A percentile compares a stretch with the other conserved stretches of the same genome.
phyloP scores from a whole-genome alignment of 2,113 vertebrate species.

The Grammomys dolichurus region DNA sequence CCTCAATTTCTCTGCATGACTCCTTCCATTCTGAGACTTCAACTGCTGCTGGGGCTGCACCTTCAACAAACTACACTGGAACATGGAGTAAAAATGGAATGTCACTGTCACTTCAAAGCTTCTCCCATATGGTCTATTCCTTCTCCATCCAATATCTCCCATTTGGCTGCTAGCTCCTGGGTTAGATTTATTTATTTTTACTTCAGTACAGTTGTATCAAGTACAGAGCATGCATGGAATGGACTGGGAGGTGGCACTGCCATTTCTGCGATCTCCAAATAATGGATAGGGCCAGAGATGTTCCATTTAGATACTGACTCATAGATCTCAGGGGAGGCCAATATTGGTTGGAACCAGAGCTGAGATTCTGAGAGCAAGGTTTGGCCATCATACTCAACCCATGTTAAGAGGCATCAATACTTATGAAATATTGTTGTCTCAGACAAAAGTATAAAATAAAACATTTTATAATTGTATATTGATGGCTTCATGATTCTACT shows the following conservation, averaged over 20 bases:
- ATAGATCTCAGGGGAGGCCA: background rate
- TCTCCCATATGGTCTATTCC: background rate
- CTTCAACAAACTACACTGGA: background rate
- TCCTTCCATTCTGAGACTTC: background rate
- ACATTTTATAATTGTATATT: background rate
- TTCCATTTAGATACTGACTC: background rate
- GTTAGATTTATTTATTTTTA: background rate
- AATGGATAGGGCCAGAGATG: background rate
- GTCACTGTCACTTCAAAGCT: background rate
- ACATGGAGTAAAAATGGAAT: background rate
- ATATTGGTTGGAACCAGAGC: background rate
- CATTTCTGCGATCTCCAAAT: background rate
- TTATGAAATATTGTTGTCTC: background rate
- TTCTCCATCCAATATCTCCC: background rate
- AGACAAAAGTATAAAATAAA: background rate
- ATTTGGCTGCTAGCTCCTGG: background rate
- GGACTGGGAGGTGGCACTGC: too few species aligned
- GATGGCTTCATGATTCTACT: background rate
- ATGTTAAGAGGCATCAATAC: background rate
- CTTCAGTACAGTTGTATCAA: background rate
- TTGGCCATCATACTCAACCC: background rate
- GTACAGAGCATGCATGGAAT: background rate
- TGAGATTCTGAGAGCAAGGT: background rate
- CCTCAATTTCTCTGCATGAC: background rate
- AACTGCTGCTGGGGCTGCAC: background rate